Base-by-base conservation (phyloP, 37 sponge, comb jelly and placozoan genomes). In the Chondrilla cf. caribensis region DNA sequence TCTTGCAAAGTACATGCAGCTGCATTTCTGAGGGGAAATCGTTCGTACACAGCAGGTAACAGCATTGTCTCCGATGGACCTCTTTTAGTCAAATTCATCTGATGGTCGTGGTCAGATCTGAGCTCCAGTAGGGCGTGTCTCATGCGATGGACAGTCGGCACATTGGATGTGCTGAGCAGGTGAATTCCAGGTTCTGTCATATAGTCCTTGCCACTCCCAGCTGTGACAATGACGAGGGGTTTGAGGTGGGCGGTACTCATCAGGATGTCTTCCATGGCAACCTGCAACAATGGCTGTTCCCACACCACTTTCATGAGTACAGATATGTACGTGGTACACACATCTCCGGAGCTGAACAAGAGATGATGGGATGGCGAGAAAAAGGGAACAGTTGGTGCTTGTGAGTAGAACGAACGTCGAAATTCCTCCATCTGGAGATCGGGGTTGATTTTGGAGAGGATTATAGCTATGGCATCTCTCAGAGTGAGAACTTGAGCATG, bases 1-100 rank as follows among this genome's bases (percentile, higher is more conserved):
- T 7, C 39, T 21, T 39, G 24, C 24, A 39, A 3, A 21, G 24
- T 15, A 42, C 25, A 32, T 24, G 19, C 43, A 7, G 40, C 24
- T 40, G 41, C 25, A 25, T 72, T 37, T 64, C 87, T 77, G 24
- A 87, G 43, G 24, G 87, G 87, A 59, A 59, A 87, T 14, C 58
- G 65, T 1, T 82, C 70, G 29, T 82, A 78, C 19, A 87, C 58
- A 6, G 19, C 21, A 3, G 76, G 76, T 18, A 43, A n/a, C 8
- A 38, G 37, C 9, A 14, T 42, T 37, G 43, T 43, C 22, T 73
- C 76, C 41, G 44, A 5, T 0, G 76, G 76, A 22, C 36, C 24
- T 40, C 76, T 73, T 43, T 38, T 17, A 1, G 24, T 40, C 8
- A 73, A 43, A 18, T 39, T n/a, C 25, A 39, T 37, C 44, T 73